phyloP scores from a whole-genome alignment of 2,113 vertebrate species.

The Actenoides lindsayi region DNA sequence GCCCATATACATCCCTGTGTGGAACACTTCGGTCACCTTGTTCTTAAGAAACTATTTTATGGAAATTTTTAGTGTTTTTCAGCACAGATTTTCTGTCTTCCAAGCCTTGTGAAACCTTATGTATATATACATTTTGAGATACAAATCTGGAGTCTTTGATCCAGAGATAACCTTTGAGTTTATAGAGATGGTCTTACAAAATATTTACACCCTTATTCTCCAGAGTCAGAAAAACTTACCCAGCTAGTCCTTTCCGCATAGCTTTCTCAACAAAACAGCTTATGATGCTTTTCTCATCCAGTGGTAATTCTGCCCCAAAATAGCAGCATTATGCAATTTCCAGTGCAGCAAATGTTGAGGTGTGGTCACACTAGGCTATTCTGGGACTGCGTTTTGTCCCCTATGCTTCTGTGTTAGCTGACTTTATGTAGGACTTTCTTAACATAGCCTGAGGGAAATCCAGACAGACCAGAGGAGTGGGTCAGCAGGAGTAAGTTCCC shows the following conservation, averaged over 20 bases:
- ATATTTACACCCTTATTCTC: not conserved
- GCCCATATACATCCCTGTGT: not conserved
- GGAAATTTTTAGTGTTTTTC: not conserved
- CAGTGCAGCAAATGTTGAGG: not conserved
- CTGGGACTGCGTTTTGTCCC: not conserved
- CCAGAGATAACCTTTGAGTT: not conserved
- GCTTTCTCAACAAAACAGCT: not conserved
- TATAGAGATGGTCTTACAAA: not conserved
- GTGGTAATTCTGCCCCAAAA: not conserved
- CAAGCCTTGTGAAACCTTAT: not conserved
- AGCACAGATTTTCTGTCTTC: not conserved
- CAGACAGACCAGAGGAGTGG: not conserved
- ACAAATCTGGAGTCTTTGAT: not conserved
- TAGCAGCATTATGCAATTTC: not conserved
- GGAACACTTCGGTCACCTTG: not conserved
- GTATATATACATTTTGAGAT: not conserved
- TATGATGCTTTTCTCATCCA: not conserved
- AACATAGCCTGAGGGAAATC: rapidly evolving
- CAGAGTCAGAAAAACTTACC: not conserved
- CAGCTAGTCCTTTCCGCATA: not conserved
- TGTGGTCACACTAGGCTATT: not conserved
- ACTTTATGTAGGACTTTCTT: not conserved
- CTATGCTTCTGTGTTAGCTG: rapidly evolving
- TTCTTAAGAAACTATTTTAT: not conserved
- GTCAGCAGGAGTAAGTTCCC: not conserved